These are phyloP conservation scores for Crotalus tigris DNA, from an alignment of 2,113 vertebrate genomes.

Conservation along the genomic window DNA sequence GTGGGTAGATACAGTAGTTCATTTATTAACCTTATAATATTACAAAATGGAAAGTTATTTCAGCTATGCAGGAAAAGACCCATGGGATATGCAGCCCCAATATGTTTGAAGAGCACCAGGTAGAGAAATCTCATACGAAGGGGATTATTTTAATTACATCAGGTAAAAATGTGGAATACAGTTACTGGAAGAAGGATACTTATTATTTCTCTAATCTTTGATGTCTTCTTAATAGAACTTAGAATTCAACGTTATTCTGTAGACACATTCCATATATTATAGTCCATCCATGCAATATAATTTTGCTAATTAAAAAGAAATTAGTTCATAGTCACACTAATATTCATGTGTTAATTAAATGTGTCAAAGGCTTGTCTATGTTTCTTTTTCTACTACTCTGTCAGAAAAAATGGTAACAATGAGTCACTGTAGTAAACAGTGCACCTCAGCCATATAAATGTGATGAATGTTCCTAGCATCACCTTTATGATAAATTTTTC, in stretches of 20 bases:
- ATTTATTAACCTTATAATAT: background rate
- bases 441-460: background rate
- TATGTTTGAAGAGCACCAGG: background rate
- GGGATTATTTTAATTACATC: background rate
- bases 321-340: background rate
- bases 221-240: background rate
- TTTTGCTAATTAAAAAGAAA: background rate
- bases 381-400: background rate
- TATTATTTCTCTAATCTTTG: background rate
- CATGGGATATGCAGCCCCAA: background rate
- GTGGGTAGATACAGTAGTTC: background rate
- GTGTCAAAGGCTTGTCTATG: background rate
- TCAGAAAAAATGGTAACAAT: conserved; percentile 19
- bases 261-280: background rate
- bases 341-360: background rate
- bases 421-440: background rate
- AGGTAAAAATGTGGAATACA: background rate
- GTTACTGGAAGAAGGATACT: background rate
- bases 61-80: background rate
- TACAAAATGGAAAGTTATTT: background rate
- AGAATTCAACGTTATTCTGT: background rate
- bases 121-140: background rate
- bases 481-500: background rate
- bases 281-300: background rate
- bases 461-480: background rate